A percentile compares a stretch with the other conserved stretches of the same genome.
Conservation (phyloP, 2,888 invertebrate species). For the Rhamnusium bicolor region DNA sequence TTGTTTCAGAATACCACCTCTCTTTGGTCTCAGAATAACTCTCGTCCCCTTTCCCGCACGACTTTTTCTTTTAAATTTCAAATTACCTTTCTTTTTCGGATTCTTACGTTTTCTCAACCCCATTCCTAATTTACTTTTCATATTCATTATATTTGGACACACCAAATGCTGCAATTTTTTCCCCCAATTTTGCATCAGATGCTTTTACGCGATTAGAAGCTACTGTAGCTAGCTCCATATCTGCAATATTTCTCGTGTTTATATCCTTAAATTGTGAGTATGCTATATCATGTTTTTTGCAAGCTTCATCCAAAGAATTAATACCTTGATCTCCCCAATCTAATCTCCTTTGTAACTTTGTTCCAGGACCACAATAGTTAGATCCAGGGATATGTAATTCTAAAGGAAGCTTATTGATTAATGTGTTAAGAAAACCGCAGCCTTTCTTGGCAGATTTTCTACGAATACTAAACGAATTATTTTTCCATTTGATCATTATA, state of each 20-base stretch:
- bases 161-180: constrained; percentile 47
- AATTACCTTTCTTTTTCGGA: neutral
- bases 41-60: neutral
- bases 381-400: constrained; percentile 54
- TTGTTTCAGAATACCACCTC: neutral
- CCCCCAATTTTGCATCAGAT: constrained; percentile 54
- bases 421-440: constrained; percentile 45
- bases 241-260: constrained; percentile 54
- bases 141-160: constrained; percentile 7
- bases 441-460: constrained; percentile 27
- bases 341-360: constrained; percentile 56
- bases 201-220: constrained; percentile 54
- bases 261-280: constrained; percentile 52
- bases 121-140: constrained; percentile 11
- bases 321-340: constrained; percentile 62
- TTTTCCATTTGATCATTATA: neutral
- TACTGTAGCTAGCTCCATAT: constrained; percentile 55
- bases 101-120: neutral
- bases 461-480: neutral
- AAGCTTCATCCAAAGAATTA: constrained; percentile 60
- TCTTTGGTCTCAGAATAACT: constrained; percentile 1
- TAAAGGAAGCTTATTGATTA: constrained; percentile 54
- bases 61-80: neutral
- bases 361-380: constrained; percentile 54
- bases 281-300: constrained; percentile 63